These are phyloP conservation scores for Halcyon badia DNA, from an alignment of 2,797 vertebrate species.

Conservation along the genomic window DNA sequence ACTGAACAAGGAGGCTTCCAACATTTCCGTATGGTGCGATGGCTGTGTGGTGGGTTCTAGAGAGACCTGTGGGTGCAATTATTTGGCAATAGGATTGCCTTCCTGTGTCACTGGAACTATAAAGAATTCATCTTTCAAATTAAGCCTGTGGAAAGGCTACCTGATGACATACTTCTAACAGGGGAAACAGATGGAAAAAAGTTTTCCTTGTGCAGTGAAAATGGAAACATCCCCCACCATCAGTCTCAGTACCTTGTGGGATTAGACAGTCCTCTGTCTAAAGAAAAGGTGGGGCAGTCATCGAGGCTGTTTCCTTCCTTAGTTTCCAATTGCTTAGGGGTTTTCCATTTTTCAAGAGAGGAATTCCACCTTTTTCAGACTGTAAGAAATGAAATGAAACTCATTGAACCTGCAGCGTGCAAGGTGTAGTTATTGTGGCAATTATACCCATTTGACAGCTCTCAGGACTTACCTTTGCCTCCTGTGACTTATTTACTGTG, in stretches of 20 bases:
- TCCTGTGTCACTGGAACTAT: not conserved
- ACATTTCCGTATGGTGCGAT: accelerated
- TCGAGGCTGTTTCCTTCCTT: not conserved
- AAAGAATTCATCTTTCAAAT: constrained; percentile 15
- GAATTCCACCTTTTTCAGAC: not conserved
- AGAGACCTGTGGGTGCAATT: not conserved
- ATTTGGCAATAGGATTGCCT: not conserved
- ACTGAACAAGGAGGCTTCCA: not conserved
- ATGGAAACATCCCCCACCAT: not conserved
- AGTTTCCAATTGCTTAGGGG: not conserved
- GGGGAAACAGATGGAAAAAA: not conserved
- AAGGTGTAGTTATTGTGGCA: not conserved
- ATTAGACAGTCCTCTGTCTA: not conserved
- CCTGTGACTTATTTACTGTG: not conserved
- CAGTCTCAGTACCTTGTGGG: not conserved
- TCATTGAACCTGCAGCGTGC: not conserved
- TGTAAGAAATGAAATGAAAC: not conserved
- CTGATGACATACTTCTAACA: not conserved
- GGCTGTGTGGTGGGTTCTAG: not conserved
- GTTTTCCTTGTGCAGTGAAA: not conserved
- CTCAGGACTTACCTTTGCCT: not conserved
- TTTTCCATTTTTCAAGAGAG: not conserved
- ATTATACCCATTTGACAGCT: not conserved
- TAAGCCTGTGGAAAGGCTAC: not conserved
- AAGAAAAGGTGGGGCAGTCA: not conserved